Base-by-base conservation (phyloP, 2,888 invertebrate genomes). In the Anagyrus pseudococci region DNA sequence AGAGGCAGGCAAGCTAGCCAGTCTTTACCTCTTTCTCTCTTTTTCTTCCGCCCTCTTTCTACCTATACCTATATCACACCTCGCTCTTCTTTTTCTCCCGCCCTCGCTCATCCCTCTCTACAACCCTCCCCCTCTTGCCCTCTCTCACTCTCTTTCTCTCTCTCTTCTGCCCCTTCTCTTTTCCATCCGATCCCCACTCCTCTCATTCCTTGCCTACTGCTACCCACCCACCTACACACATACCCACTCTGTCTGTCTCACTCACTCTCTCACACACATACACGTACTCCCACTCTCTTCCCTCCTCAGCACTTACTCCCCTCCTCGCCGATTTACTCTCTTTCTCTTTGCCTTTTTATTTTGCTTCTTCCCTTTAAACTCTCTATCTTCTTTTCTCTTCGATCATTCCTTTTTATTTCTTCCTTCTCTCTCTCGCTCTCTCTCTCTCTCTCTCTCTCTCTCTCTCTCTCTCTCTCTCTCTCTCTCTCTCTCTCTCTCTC, bases 1-100 rank as follows among this genome's bases (percentile, higher is more conserved):
- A n/a, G n/a, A n/a, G n/a, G 76, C 74, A 73, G 72, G 75, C 75
- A 75, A 75, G 76, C 76, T 76, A 76, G 67, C 73, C 73, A 73
- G 68, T 64, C 59, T 68, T 64, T 70, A 69, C 64, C 68, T 70
- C 67, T 68, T 64, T 62, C 66, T 66, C 58, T 68, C 66, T 53
- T 56, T 57, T 60, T 60, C 43, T 55, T 44, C 62, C 52, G 48
- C 64, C 49, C 67, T 50, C 29, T 43, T 15, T 26, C 33, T 26
- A 23, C 67, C 64, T 65, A 61, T 64, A 60, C 54, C 62, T 62
- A 66, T 64, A 65, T 64, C 65, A 43, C 57, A 62, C 17, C 47
- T 56, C 49, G 59, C 60, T 53, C 54, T 62, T 49, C 68, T 64
- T 46, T 56, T 59, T 56, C 60, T 47, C 52, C 52, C 19, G 17